Base-by-base conservation (phyloP, 2,113 vertebrate species). In the Callionymus lyra region DNA sequence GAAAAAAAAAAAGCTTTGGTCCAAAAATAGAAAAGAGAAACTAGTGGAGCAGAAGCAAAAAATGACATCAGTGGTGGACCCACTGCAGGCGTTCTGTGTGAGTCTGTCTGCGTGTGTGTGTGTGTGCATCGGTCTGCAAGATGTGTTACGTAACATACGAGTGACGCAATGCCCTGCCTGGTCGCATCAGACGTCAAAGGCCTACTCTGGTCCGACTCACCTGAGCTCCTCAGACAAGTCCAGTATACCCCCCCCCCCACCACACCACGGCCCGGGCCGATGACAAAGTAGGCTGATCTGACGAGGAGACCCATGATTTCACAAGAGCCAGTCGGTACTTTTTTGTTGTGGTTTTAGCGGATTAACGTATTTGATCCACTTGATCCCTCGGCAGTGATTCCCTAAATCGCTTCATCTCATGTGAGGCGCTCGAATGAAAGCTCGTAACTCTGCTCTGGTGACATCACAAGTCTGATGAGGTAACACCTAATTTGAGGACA, bases 61-160 rank as follows among this genome's bases (percentile, higher is more conserved):
- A 66, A 66, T 60, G 51, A 62, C 77, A 68, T 72, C 61, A 54
- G 16, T 36, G 56, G 68, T 57, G 65, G 68, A 56, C 63, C 50
- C 56, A 49, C 73, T 57, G 5, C 6, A 0, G 54, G 68, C 57
- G 16, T 50, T 71, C 53, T 17, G 31, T 65, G 50, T 43, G 50
- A 50, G 56, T 34, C 59, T 45, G 16, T 53, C 33, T 34, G 15
- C 45, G 58, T 44, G 38, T 44, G 19, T 35, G 27, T 16, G 39
- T 38, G 53, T 32, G 21, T 51, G 56, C 63, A 45, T 41, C 11
- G 6, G 59, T 50, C 63, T 64, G 55, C 60, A 45, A 53, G 66
- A 44, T 32, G n/a, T 47, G 54, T 83, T 84, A 85, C 71, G 73
- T 82, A 84, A 86, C 53, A 44, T 47, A n/a, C n/a, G 37, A 76